phyloP scores from a whole-genome alignment of 2,113 vertebrate genomes.

The Pogonocichla stellata region DNA sequence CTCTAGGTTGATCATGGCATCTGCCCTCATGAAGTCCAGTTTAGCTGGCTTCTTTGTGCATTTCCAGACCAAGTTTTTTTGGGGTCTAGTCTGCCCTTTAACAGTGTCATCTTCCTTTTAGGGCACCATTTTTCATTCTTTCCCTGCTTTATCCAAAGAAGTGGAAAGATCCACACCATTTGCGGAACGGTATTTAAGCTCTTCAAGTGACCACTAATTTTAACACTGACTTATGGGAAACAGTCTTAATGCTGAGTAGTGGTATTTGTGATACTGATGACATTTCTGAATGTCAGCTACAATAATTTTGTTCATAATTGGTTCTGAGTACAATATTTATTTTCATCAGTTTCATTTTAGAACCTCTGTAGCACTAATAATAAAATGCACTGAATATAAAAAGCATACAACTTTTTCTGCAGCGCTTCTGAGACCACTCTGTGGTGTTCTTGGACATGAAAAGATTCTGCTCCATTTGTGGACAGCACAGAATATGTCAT shows the following conservation, averaged over 20 bases:
- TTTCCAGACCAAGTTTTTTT: background rate
- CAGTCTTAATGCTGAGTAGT: background rate
- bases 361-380: background rate
- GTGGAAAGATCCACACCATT: conserved; percentile 27
- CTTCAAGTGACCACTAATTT: conserved; percentile 12
- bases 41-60: background rate
- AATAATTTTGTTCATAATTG: background rate
- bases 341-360: conserved; percentile 28
- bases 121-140: background rate
- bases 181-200: background rate
- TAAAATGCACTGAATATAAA: background rate
- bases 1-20: background rate
- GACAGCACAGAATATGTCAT: background rate
- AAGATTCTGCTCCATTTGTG: background rate
- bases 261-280: background rate
- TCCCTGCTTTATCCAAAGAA: background rate
- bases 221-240: background rate
- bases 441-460: background rate
- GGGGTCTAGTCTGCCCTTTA: background rate
- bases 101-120: background rate
- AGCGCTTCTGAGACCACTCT: background rate
- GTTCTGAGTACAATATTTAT: conserved; percentile 19
- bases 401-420: background rate
- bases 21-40: background rate
- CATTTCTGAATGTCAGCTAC: background rate